Percentiles rank a stretch among this genome's conserved stretches.
phyloP scores from a whole-genome alignment of 1,140 invertebrate genomes.

The Maniola jurtina region DNA sequence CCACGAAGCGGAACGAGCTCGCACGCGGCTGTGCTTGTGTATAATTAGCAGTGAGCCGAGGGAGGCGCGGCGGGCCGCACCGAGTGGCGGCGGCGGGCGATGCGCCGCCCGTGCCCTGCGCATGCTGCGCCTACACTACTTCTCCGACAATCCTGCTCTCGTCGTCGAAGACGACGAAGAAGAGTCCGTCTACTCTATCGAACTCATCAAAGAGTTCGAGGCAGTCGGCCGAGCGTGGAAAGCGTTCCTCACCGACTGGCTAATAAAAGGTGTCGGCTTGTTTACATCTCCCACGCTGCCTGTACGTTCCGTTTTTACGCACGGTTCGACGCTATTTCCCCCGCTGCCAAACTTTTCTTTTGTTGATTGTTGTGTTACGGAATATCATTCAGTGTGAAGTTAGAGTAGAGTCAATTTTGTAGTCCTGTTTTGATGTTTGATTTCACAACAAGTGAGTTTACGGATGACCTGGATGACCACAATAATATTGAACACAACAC shows the following conservation, averaged over 20 bases:
- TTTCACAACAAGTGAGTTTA: too few relatives aligned
- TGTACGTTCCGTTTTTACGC: conserved; percentile 24
- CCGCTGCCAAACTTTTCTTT: neutral
- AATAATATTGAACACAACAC: too few relatives aligned
- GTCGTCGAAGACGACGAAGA: conserved; percentile 80
- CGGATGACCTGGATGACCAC: too few relatives aligned
- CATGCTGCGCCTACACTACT: conserved; percentile 90
- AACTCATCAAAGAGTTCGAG: conserved; percentile 92
- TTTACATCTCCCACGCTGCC: conserved; percentile 40
- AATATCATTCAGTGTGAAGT: neutral
- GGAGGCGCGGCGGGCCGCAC: conserved; percentile 64
- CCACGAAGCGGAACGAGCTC: neutral
- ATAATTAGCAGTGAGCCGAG: conserved; percentile 70
- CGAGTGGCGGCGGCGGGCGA: conserved; percentile 56
- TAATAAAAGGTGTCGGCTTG: conserved; percentile 83
- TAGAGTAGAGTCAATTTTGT: neutral
- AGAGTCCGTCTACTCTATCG: conserved; percentile 84
- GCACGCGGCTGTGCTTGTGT: conserved; percentile 35
- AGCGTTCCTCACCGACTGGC: conserved; percentile 83
- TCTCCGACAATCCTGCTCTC: conserved; percentile 85
- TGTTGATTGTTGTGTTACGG: neutral
- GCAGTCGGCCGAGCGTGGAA: conserved; percentile 86
- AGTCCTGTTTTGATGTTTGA: too few relatives aligned
- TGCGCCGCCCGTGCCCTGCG: conserved; percentile 56
- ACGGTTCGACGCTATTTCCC: conserved; percentile 39